These are phyloP conservation scores for Platyura marginata DNA, from an alignment of 1,140 invertebrate species.

Conservation along the genomic window DNA sequence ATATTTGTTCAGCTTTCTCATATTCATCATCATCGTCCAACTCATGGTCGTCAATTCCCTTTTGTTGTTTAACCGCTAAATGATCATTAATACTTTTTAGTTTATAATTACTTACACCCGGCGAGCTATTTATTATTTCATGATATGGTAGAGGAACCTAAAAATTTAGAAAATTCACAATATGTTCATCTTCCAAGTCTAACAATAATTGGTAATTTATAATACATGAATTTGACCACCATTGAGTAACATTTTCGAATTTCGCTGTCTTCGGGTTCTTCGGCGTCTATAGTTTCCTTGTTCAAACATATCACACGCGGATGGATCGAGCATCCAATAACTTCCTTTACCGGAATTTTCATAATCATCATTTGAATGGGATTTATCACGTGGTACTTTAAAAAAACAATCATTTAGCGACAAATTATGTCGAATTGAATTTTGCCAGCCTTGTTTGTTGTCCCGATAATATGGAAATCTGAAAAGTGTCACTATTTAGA, in stretches of 20 bases:
- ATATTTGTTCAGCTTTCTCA: neutral
- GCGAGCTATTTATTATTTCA: no score
- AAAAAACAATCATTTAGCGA: conserved; percentile 88
- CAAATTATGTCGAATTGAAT: conserved; percentile 73
- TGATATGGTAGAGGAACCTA: no score
- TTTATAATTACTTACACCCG: no score
- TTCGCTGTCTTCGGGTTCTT: conserved; percentile 30
- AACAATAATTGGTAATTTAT: no score
- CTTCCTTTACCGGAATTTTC: conserved; percentile 46
- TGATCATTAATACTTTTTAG: neutral
- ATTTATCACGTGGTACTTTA: conserved; percentile 60
- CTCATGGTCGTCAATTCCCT: neutral
- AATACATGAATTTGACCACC: no score
- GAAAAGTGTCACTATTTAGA: conserved; percentile 11
- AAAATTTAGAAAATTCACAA: no score
- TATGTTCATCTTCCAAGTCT: no score
- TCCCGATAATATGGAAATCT: conserved; percentile 58
- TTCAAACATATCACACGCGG: conserved; percentile 76
- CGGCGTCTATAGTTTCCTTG: conserved; percentile 66
- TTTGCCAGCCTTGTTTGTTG: conserved; percentile 73
- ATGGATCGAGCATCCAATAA: conserved; percentile 76
- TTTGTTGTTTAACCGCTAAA: neutral
- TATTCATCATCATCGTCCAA: neutral
- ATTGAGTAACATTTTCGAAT: conserved; percentile 7
- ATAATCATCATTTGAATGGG: conserved; percentile 43